Percentiles rank a stretch among this genome's conserved stretches.
Evolutionary conservation across 2,113 vertebrate species (phyloP).

Genomic region (Odocoileus virginianus): DNA sequence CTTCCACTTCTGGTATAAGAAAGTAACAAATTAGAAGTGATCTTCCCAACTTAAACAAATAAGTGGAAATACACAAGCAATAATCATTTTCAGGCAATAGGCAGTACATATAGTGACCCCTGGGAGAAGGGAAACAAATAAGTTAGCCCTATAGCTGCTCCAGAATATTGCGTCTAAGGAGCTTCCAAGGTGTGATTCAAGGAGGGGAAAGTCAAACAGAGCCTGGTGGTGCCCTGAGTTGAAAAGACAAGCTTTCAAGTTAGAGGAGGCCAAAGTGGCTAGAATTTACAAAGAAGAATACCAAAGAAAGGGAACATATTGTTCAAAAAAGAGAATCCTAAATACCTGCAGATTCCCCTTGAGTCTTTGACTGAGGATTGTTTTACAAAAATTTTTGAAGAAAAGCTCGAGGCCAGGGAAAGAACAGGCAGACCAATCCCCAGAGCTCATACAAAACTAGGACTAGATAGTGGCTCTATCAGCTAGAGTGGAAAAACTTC

Average conservation of each 20-base stretch:
- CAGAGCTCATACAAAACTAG: background rate
- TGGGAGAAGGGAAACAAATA: background rate
- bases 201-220: background rate
- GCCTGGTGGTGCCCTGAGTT: background rate
- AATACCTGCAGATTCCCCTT: background rate
- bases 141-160: rapidly evolving
- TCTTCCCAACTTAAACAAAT: background rate
- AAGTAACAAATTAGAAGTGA: background rate
- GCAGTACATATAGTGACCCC: background rate
- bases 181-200: background rate
- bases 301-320: background rate
- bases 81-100: background rate
- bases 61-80: background rate
- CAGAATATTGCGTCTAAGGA: background rate
- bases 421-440: background rate
- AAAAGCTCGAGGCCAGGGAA: background rate
- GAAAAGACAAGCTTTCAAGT: background rate
- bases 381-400: background rate
- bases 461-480: background rate
- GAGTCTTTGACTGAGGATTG: background rate
- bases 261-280: background rate
- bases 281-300: background rate
- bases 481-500: background rate
- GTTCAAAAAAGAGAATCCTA: background rate
- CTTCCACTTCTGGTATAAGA: background rate